Conservation (phyloP, 2,888 invertebrate genomes). For the Ophion slaviceki region DNA sequence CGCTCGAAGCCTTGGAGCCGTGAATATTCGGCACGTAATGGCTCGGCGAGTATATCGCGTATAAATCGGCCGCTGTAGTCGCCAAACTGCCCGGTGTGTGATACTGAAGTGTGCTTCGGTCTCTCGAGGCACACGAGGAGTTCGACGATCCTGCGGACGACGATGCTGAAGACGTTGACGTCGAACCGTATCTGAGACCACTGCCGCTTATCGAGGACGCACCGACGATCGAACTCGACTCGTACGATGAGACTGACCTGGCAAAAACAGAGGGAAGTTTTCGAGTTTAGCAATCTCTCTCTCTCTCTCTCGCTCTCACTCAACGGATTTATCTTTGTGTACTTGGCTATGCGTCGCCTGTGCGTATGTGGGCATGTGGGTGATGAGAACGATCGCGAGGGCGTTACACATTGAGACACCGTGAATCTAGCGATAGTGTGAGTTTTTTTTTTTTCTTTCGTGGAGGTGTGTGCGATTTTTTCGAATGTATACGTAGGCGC, state of each 20-base stretch:
- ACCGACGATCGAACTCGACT: conserved; percentile 71
- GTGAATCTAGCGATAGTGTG: conserved; percentile 17
- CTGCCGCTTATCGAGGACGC: conserved; percentile 43
- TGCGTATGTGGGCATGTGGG: not conserved
- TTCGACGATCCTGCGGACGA: conserved; percentile 68
- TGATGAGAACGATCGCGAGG: not conserved
- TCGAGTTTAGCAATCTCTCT: conserved; percentile 67
- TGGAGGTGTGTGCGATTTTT: conserved; percentile 26
- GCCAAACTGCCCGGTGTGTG: conserved; percentile 70
- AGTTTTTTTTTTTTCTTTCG: conserved; percentile 8
- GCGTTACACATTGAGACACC: conserved; percentile 3
- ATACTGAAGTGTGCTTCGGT: conserved; percentile 63
- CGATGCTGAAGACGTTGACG: conserved; percentile 68
- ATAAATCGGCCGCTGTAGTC: conserved; percentile 86
- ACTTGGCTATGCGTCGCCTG: not conserved
- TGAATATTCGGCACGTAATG: conserved; percentile 88
- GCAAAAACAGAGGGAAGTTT: conserved; percentile 65
- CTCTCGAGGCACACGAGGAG: conserved; percentile 68
- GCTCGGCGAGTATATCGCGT: conserved; percentile 90
- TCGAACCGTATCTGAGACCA: conserved; percentile 67
- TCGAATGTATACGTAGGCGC: not conserved
- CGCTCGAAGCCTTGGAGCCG: conserved; percentile 39
- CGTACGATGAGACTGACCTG: conserved; percentile 81
- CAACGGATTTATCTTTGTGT: conserved; percentile 5
- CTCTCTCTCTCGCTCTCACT: conserved; percentile 9